Base-by-base conservation (phyloP, 2,888 invertebrate genomes). In the Watsonalla cultraria region DNA sequence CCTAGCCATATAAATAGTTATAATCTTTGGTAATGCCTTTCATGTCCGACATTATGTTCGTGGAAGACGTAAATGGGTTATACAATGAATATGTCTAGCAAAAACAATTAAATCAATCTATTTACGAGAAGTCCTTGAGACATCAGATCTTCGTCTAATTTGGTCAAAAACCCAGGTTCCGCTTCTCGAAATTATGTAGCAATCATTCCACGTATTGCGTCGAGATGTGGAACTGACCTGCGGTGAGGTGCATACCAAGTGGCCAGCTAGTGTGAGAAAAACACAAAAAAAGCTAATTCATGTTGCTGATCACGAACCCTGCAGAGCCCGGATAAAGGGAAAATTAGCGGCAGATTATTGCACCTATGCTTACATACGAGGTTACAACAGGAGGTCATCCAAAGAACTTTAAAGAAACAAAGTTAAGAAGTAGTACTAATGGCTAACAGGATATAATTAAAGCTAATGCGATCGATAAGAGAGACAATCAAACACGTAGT, bases 111-210 rank as follows among this genome's bases (percentile, higher is more conserved):
- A 78, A 73, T 78, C 62, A 74, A 67, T 73, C 68, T 61, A 71
- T 74, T 76, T 70, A 70, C 72, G 54, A 74, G 80, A 79, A 82
- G 74, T 70, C 84, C 86, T 85, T 84, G 86, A 80, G 72, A 71
- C 57, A 58, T 60, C 64, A 9, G 62, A 59, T 64, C 64, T 76
- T 74, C 76, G 67, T 68, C 76, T 78, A 80, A 87, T 82, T 85
- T 80, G 76, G 70, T 66, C 68, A 70, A 74, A 70, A 73, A 64
- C 60, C 64, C 62, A 60, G 71, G 78, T 80, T 78, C 79, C 74
- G 76, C 72, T 86, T 82, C 82, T 81, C 62, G 76, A 78, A 84
- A 83, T 76, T 72, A 67, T 69, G 68, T 72, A 61, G 72, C 70
- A 76, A 73, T 66, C 69, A 72, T 81, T 82, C 80, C 75, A 73